Conservation (phyloP, 1,140 invertebrate species). For the Drosophila truncata region DNA sequence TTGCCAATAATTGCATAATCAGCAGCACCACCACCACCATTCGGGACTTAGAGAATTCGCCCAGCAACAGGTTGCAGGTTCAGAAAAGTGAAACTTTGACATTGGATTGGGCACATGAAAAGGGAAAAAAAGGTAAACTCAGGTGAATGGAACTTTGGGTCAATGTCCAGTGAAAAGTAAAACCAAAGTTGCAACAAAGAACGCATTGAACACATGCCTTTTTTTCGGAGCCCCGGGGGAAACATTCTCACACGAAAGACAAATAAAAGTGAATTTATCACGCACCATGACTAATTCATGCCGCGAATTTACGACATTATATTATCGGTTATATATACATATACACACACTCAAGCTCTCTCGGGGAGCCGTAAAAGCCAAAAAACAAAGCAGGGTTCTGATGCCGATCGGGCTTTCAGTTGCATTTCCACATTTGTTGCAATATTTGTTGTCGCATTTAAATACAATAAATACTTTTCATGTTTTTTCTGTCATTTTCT, state of each 20-base stretch:
- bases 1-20: slow-evolving; percentile 83
- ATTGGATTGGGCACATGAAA: slow-evolving; percentile 47
- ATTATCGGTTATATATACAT: slow-evolving; percentile 65
- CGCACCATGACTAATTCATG: slow-evolving; percentile 76
- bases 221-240: slow-evolving; percentile 24
- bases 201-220: slow-evolving; percentile 54
- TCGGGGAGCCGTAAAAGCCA: slow-evolving; percentile 1
- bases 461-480: slow-evolving; percentile 78
- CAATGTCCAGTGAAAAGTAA: slow-evolving; percentile 65
- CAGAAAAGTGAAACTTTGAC: slow-evolving; percentile 79
- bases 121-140: background rate
- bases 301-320: slow-evolving; percentile 67
- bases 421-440: slow-evolving; percentile 39
- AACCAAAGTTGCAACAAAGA: slow-evolving; percentile 65
- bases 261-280: slow-evolving; percentile 82
- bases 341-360: slow-evolving; percentile 44
- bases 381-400: slow-evolving; percentile 37
- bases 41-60: slow-evolving; percentile 55
- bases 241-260: slow-evolving; percentile 78
- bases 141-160: slow-evolving; percentile 48
- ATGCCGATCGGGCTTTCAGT: slow-evolving; percentile 20
- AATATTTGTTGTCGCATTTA: slow-evolving; percentile 63
- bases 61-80: slow-evolving; percentile 66
- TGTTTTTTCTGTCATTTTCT: slow-evolving; percentile 61
- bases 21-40: slow-evolving; percentile 25